Conservation (phyloP, 2,113 vertebrate genomes). For the Forbesichthys papilliferus region DNA sequence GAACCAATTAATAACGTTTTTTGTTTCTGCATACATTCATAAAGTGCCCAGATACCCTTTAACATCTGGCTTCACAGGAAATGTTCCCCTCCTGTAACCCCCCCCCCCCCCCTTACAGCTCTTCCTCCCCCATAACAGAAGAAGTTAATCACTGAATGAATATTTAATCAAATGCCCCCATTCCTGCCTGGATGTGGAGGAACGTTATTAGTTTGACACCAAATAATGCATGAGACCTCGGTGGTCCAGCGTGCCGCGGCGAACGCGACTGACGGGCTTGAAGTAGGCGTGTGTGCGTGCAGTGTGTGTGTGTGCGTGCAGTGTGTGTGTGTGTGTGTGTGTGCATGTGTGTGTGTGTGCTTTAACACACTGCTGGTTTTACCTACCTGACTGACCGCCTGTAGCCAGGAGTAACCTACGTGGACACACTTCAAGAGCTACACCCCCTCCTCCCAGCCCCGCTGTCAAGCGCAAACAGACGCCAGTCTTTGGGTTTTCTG, state of each 20-base stretch:
- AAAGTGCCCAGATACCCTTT: constrained; percentile 56
- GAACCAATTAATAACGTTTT: constrained; percentile 59
- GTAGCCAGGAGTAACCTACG: constrained; percentile 60
- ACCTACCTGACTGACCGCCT: constrained; percentile 58
- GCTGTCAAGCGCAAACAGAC: constrained; percentile 32
- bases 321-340: too few relatives aligned
- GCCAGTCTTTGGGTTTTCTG: constrained; percentile 25
- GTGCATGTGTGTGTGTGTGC: constrained; percentile 31
- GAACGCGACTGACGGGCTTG: constrained; percentile 62
- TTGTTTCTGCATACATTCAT: constrained; percentile 31
- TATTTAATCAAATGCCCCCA: constrained; percentile 68
- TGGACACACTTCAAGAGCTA: constrained; percentile 56
- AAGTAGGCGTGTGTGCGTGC: constrained; percentile 26
- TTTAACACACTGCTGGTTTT: constrained; percentile 48
- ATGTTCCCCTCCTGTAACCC: constrained; percentile 17
- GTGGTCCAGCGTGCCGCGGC: constrained; percentile 45
- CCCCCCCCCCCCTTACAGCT: too few relatives aligned
- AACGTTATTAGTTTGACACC: constrained; percentile 69
- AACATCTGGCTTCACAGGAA: constrained; percentile 47
- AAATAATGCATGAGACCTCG: constrained; percentile 72
- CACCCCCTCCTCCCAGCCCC: constrained; percentile 45
- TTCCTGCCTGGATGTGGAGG: constrained; percentile 55
- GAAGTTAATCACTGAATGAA: constrained; percentile 70
- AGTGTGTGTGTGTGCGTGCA: too few relatives aligned
- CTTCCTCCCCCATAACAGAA: constrained; percentile 60